phyloP scores from a whole-genome alignment of 2,888 invertebrate species.

The Entomobrya proxima region DNA sequence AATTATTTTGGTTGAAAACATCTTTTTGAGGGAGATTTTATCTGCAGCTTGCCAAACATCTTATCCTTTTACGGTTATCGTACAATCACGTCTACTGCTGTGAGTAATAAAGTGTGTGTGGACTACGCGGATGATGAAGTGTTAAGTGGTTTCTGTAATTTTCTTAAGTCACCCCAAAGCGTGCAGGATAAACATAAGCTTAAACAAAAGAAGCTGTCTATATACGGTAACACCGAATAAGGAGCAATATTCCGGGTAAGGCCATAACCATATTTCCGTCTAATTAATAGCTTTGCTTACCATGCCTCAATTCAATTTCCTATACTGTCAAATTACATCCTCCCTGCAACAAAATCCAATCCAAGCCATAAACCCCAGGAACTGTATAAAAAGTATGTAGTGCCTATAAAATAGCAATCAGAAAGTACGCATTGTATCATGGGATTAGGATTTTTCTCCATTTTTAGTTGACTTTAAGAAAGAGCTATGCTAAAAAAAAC shows the following conservation, averaged over 20 bases:
- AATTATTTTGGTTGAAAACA: not conserved
- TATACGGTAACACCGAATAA: not conserved
- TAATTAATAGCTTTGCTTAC: constrained; percentile 41
- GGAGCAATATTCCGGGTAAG: constrained; percentile 8
- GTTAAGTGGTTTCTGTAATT: constrained; percentile 41
- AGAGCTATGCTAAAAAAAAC: not conserved
- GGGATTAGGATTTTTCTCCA: not conserved
- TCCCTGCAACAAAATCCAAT: not conserved
- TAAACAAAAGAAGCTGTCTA: too few species aligned
- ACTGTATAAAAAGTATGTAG: not conserved
- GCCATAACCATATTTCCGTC: constrained; percentile 30
- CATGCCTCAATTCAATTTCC: constrained; percentile 32
- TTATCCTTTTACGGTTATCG: constrained; percentile 23
- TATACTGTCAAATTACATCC: constrained; percentile 5
- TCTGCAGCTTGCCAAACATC: not conserved
- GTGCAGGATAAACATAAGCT: too few species aligned
- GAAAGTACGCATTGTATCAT: not conserved
- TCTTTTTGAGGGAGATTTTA: not conserved
- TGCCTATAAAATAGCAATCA: not conserved
- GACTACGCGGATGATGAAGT: constrained; percentile 2
- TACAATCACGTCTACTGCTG: not conserved
- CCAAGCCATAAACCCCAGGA: not conserved
- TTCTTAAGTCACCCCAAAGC: constrained; percentile 21
- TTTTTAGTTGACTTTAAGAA: not conserved
- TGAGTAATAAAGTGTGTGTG: not conserved